Conservation (phyloP, 2,113 vertebrate species). For the Tupaia tana region DNA sequence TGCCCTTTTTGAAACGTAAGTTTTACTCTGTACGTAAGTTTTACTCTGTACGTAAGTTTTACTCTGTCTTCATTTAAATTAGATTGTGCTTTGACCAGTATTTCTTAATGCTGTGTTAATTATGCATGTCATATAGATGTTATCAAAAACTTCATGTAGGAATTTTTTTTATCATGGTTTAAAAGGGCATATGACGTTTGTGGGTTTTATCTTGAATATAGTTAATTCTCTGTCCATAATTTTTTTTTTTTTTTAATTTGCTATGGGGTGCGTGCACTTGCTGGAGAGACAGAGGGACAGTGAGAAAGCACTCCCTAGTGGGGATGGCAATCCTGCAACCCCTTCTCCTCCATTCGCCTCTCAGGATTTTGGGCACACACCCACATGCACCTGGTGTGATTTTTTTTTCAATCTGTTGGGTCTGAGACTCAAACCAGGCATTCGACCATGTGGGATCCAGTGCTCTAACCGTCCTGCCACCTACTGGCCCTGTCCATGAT, state of each 20-base stretch:
- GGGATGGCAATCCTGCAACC: too few species aligned
- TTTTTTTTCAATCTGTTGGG: too few species aligned
- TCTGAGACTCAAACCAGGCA: too few species aligned
- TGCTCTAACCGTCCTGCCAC: too few species aligned
- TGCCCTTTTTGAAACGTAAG: conserved; percentile 98
- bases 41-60: conserved; percentile 95
- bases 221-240: background rate
- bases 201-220: background rate
- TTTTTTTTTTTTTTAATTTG: too few species aligned
- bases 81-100: background rate
- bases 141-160: background rate
- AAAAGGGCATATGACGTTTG: background rate
- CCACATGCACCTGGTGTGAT: too few species aligned
- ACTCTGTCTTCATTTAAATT: conserved; percentile 42
- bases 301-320: too few species aligned
- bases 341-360: too few species aligned
- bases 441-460: too few species aligned
- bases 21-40: conserved; percentile 73
- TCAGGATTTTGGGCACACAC: too few species aligned
- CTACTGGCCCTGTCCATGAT: background rate
- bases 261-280: too few species aligned
- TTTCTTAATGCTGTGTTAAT: conserved; percentile 11
- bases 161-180: conserved; percentile 33
- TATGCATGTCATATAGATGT: background rate
- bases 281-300: too few species aligned